These are phyloP conservation scores for Glossosoma conforme DNA, from an alignment of 1,140 invertebrate genomes.

Conservation along the genomic window DNA sequence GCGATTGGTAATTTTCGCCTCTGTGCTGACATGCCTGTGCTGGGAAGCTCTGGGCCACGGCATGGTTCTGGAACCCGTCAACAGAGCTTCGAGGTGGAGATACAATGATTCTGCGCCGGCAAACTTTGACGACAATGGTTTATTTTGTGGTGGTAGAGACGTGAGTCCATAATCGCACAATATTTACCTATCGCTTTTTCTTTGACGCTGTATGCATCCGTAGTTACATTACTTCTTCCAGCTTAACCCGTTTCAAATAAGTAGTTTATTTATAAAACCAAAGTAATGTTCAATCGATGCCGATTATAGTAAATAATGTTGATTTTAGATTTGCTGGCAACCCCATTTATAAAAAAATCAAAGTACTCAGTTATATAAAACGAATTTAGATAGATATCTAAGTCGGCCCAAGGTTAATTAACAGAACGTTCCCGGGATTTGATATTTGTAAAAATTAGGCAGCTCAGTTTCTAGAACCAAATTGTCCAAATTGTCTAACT, in stretches of 20 bases:
- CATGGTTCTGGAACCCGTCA: slow-evolving; percentile 62
- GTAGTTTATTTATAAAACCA: no score
- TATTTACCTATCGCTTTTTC: neutral
- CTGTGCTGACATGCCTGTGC: neutral
- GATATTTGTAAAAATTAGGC: no score
- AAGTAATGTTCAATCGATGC: no score
- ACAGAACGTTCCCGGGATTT: no score
- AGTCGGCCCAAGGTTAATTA: no score
- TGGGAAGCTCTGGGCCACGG: slow-evolving; percentile 57
- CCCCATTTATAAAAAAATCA: neutral
- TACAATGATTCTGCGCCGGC: slow-evolving; percentile 49
- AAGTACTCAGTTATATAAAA: no score
- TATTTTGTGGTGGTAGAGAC: slow-evolving; percentile 61
- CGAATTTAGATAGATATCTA: no score
- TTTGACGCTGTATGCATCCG: slow-evolving; percentile 11
- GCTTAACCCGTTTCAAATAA: no score
- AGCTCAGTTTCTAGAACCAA: no score
- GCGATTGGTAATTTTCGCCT: no score
- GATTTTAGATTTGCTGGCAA: neutral
- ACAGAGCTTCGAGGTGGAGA: slow-evolving; percentile 63
- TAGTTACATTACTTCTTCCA: no score
- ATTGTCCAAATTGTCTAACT: no score
- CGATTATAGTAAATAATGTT: neutral
- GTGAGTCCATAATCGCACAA: slow-evolving; percentile 45
- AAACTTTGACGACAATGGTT: slow-evolving; percentile 62